Evolutionary conservation across 2,888 invertebrate genomes (phyloP), one percentile per base, ranked within the genome.

Genomic region (Caenorhabditis sp.): DNA sequence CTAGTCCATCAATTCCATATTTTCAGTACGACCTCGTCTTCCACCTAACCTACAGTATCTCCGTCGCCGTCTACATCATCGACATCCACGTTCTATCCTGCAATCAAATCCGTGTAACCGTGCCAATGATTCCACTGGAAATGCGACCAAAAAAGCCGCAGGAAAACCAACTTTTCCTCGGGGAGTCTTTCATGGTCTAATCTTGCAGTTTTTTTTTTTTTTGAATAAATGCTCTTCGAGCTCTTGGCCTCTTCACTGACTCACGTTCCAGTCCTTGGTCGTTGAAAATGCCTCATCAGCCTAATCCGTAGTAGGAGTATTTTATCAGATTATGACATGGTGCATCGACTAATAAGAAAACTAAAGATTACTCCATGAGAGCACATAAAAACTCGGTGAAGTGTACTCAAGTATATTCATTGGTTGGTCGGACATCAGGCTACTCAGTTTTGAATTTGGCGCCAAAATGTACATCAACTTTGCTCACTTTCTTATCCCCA

Each of bases 401-500:
- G 31, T 35, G 31, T 6, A 35, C 31, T 35, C 31, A 35, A 6
- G 5, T 35, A 8, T 6, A 35, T 35, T 8, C 8, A 6, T 35
- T 35, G 8, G 31, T 35, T 35, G 31, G 31, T 35, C 31, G 31
- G 31, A 35, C 31, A 35, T 8, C 31, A 35, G 31, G 8, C n/a
- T n/a, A n/a, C n/a, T n/a, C n/a, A n/a, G n/a, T n/a, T n/a, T n/a
- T n/a, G n/a, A n/a, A n/a, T n/a, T n/a, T n/a, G n/a, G n/a, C n/a
- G n/a, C n/a, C n/a, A 44, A 44, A 44, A 79, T 79, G 70, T 70
- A 70, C 58, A 79, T 64, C 54, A 70, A 54, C 26, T 72, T 38
- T 38, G 41, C 79, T 12, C 79, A 70, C 22, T 58, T 54, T 28
- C 61, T 61, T 22, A 74, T 80, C 16, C 80, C 80, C 4, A 80